Conservation (phyloP, 2,113 vertebrate species). For the Gyps fulvus region DNA sequence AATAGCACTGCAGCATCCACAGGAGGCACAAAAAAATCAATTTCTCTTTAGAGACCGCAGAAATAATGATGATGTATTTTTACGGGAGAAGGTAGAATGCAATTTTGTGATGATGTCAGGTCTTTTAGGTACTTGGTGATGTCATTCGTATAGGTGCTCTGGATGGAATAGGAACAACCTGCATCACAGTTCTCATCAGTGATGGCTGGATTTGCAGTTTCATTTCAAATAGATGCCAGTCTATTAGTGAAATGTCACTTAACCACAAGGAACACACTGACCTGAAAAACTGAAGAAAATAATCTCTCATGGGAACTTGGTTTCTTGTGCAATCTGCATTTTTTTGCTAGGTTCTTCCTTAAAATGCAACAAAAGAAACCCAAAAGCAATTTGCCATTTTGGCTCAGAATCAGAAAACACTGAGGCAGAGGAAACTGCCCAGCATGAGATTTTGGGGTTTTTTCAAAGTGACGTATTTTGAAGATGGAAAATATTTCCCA, state of each 20-base stretch:
- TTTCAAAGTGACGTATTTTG: not conserved
- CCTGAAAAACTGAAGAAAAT: not conserved
- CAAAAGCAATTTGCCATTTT: not conserved
- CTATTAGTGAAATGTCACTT: not conserved
- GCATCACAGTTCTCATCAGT: not conserved
- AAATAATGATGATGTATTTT: constrained; percentile 34
- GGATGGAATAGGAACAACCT: not conserved
- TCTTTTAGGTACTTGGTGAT: not conserved
- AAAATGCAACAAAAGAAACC: not conserved
- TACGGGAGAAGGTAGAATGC: not conserved
- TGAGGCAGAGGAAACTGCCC: not conserved
- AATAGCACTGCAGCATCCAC: constrained; percentile 20
- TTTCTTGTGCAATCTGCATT: not conserved
- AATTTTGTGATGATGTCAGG: constrained; percentile 10
- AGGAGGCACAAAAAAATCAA: constrained; percentile 21
- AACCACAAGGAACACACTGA: not conserved
- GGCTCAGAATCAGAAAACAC: not conserved
- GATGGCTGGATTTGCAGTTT: not conserved
- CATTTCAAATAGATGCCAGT: not conserved
- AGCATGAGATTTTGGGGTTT: not conserved
- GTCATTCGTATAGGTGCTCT: not conserved
- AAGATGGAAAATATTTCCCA: not conserved
- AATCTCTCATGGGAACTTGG: not conserved
- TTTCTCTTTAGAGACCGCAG: not conserved
- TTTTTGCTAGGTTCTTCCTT: not conserved